Base-by-base conservation (phyloP, 2,797 vertebrate genomes). In the Syndactyla subalaris region DNA sequence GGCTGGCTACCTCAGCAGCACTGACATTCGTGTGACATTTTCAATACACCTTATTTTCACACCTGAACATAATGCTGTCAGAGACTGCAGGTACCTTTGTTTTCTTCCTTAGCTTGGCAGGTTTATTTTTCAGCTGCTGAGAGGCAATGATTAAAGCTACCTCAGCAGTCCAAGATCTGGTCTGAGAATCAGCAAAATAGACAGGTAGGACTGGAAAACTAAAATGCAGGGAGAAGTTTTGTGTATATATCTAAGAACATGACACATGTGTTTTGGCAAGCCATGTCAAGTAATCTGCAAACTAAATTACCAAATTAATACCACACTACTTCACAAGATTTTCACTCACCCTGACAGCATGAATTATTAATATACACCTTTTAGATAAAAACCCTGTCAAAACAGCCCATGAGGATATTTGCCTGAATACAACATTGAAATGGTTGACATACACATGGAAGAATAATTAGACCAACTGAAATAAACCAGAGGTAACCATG, bases 201-300 rank as follows among this genome's bases (percentile, higher is more conserved):
- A 34, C 1, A 68, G 9, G 19, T 5, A 88, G 34, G 34, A 52
- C 21, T 22, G 19, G 38, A 81, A 86, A 88, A 46, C 6, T 3
- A 8, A 80, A 87, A 85, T 4, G 7, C 52, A 80, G 24, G 20
- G 13, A 75, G 14, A 55, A 74, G 45, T 54, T 83, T 14, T 2
- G 1, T 16, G 9, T 27, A 16, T 26, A 9, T 20, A 3, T 17
- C 29, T 51, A 17, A 3, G 1, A 87, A 10, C 15, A 43, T 0
- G 24, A 71, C 5, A 63, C 2, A 2, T 1, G 4, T 20, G 30
- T 58, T 88, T 81, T 29, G 51, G 21, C 52, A 71, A 67, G 5
- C 26, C 45, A 41, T 1, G 2, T 9, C 63, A 78, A 84, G 39
- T 74, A 16, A 71, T 12, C 30, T 36, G 34, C 21, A 59, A 90